Evolutionary conservation across 2,797 vertebrate genomes (phyloP).

Genomic region (Nyctalus aviator): DNA sequence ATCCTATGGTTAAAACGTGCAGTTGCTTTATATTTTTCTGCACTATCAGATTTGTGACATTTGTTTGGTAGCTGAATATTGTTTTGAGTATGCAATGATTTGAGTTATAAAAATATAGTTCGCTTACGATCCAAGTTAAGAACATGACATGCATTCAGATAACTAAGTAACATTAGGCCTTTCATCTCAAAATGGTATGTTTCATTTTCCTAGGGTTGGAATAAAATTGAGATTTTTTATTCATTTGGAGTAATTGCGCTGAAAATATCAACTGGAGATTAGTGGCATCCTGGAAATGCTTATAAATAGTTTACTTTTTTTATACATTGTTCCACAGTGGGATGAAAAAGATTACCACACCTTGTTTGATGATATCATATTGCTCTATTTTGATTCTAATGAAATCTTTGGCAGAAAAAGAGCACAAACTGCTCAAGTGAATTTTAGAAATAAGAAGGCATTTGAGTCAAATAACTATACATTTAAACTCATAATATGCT

Average conservation of each 20-base stretch:
- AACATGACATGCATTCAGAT: slow-evolving; percentile 79
- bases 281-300: slow-evolving; percentile 84
- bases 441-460: slow-evolving; percentile 54
- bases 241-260: slow-evolving; percentile 89
- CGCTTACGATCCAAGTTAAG: slow-evolving; percentile 76
- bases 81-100: slow-evolving; percentile 76
- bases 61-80: slow-evolving; percentile 77
- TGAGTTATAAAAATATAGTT: slow-evolving; percentile 81
- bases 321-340: slow-evolving; percentile 53
- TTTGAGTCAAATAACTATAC: slow-evolving; percentile 57
- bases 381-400: slow-evolving; percentile 77
- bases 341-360: slow-evolving; percentile 72
- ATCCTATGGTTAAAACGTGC: slow-evolving; percentile 65
- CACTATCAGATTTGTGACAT: slow-evolving; percentile 73
- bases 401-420: slow-evolving; percentile 72
- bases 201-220: slow-evolving; percentile 86
- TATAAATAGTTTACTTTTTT: slow-evolving; percentile 81
- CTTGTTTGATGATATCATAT: slow-evolving; percentile 57
- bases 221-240: slow-evolving; percentile 89
- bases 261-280: slow-evolving; percentile 89
- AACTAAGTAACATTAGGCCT: slow-evolving; percentile 68
- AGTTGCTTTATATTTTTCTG: slow-evolving; percentile 75
- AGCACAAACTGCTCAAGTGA: slow-evolving; percentile 59
- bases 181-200: slow-evolving; percentile 86
- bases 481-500: slow-evolving; percentile 44